Evolutionary conservation across 2,113 vertebrate species (phyloP).

Genomic region (Pavo muticus): DNA sequence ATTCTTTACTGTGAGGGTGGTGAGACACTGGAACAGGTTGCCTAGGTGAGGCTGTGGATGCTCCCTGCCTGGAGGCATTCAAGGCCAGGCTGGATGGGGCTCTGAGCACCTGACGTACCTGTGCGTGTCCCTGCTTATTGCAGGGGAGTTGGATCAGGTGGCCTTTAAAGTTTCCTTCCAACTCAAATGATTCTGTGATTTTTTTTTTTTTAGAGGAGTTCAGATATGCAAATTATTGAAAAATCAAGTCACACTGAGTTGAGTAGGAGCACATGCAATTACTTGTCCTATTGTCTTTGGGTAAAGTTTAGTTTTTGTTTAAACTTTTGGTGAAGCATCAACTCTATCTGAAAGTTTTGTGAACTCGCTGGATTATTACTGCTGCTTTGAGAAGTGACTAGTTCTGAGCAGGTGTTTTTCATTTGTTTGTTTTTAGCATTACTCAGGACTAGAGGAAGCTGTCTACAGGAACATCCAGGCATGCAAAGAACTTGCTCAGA

Average conservation of each 20-base stretch:
- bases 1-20: too few relatives aligned
- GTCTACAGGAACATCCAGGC: conserved; percentile 96
- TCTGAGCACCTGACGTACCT: too few relatives aligned
- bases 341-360: neutral
- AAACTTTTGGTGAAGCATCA: neutral
- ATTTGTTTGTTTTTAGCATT: conserved; percentile 83
- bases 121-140: too few relatives aligned
- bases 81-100: too few relatives aligned
- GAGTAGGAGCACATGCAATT: neutral
- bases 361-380: neutral
- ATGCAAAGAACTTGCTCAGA: conserved; percentile 96
- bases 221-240: neutral
- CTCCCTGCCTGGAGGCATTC: too few relatives aligned
- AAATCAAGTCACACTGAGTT: neutral
- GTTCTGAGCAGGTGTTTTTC: neutral
- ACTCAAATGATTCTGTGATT: too few relatives aligned
- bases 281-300: neutral
- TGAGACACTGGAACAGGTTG: too few relatives aligned
- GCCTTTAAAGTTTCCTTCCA: too few relatives aligned
- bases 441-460: conserved; percentile 95
- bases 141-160: too few relatives aligned
- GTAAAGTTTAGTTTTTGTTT: neutral
- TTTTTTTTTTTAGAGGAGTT: neutral
- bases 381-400: neutral
- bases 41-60: too few relatives aligned